phyloP scores from a whole-genome alignment of 2,113 vertebrate genomes.

The Pomatostomus ruficeps region DNA sequence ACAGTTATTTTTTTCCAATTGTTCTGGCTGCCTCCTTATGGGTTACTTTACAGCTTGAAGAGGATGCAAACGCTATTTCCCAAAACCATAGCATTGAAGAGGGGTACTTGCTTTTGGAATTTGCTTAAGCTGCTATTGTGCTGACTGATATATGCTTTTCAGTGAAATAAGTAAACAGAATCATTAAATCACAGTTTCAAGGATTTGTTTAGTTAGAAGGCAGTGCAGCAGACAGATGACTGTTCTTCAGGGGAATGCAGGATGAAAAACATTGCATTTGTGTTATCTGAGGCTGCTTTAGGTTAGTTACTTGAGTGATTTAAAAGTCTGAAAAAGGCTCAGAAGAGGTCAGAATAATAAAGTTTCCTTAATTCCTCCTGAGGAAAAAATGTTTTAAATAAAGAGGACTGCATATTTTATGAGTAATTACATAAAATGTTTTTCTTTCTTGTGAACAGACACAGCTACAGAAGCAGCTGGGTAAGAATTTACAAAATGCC shows the following conservation, averaged over 20 bases:
- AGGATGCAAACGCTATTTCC: not conserved
- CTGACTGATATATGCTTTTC: not conserved
- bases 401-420: not conserved
- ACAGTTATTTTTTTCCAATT: not conserved
- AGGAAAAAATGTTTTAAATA: not conserved
- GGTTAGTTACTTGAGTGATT: not conserved
- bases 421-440: not conserved
- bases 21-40: not conserved
- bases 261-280: not conserved
- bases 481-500: not conserved
- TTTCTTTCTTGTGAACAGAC: not conserved
- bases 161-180: not conserved
- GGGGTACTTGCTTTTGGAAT: not conserved
- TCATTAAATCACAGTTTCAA: not conserved
- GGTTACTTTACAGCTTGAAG: not conserved
- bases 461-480: not conserved
- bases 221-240: not conserved
- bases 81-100: not conserved
- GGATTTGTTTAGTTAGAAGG: not conserved
- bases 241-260: not conserved
- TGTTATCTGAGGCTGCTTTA: not conserved
- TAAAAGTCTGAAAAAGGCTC: not conserved
- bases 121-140: not conserved
- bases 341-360: not conserved
- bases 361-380: not conserved